Percentiles rank a stretch among this genome's conserved stretches.
These are phyloP conservation scores for Stichodactyla helianthus DNA, from an alignment of 64 coral and sea anemone species.

Conservation along the genomic window DNA sequence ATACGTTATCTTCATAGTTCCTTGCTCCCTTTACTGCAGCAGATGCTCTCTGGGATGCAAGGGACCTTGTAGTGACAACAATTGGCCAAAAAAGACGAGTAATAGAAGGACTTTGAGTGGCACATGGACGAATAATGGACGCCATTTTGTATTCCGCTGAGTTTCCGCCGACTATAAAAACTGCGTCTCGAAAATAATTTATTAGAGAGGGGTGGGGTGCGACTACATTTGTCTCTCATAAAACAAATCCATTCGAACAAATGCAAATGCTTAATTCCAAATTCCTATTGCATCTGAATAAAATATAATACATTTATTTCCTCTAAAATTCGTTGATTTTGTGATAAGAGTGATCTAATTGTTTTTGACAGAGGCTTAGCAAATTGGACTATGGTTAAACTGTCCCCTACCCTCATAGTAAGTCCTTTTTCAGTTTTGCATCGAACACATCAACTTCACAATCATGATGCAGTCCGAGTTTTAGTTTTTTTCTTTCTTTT, in stretches of 20 bases:
- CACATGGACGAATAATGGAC: slow-evolving; percentile 19
- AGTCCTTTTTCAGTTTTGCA: background rate
- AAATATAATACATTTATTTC: background rate
- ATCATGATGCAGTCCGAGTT: background rate
- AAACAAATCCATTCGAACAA: background rate
- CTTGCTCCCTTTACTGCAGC: slow-evolving; percentile 15
- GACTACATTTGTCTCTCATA: background rate
- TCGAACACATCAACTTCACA: background rate
- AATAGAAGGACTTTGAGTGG: slow-evolving; percentile 9
- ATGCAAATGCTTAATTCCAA: background rate
- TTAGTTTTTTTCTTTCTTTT: background rate
- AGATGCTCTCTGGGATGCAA: slow-evolving; percentile 27
- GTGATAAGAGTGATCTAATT: background rate
- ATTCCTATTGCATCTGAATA: background rate
- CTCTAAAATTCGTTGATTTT: background rate
- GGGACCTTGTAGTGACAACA: slow-evolving; percentile 25
- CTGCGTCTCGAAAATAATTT: background rate
- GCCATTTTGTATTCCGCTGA: slow-evolving; percentile 70
- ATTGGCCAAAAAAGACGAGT: background rate
- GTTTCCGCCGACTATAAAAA: slow-evolving; percentile 23
- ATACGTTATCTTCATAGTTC: slow-evolving; percentile 75
- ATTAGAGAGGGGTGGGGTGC: background rate
- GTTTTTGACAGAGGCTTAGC: background rate
- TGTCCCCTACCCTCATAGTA: background rate
- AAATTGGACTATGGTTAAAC: background rate